Conservation (phyloP, 2,888 invertebrate genomes). For the Elaeidobius kamerunicus region DNA sequence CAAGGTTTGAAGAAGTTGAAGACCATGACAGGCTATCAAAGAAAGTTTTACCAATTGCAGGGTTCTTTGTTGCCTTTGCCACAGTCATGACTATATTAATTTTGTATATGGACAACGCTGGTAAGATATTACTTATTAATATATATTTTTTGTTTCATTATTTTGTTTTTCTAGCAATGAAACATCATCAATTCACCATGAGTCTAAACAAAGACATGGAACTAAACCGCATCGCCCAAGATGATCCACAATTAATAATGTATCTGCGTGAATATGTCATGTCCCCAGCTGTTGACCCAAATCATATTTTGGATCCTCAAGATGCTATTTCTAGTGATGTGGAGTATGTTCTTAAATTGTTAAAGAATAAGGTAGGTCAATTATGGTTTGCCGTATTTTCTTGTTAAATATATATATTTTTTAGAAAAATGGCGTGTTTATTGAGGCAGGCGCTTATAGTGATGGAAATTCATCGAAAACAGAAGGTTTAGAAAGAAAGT, state of each 20-base stretch:
- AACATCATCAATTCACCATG: constrained; percentile 73
- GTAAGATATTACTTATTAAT: constrained; percentile 48
- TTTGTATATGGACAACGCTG: constrained; percentile 78
- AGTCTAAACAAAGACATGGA: constrained; percentile 80
- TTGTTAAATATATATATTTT: constrained; percentile 1
- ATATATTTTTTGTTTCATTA: constrained; percentile 15
- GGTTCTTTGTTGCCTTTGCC: constrained; percentile 75
- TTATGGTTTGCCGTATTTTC: background rate
- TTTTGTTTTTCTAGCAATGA: constrained; percentile 54
- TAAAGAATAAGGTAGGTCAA: constrained; percentile 49
- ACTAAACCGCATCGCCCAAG: constrained; percentile 68
- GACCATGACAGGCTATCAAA: constrained; percentile 16
- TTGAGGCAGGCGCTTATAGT: constrained; percentile 64
- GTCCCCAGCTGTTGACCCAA: constrained; percentile 48
- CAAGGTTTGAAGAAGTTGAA: constrained; percentile 2
- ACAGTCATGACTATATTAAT: constrained; percentile 76
- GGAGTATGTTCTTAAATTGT: constrained; percentile 48
- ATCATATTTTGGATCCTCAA: constrained; percentile 47
- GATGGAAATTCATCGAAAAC: constrained; percentile 62
- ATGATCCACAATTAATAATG: constrained; percentile 69
- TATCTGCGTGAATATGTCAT: constrained; percentile 74
- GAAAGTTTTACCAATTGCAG: constrained; percentile 56
- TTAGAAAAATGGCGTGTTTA: constrained; percentile 67
- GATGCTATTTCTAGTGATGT: constrained; percentile 51
- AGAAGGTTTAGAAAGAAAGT: constrained; percentile 66